Conservation (phyloP, 2,797 vertebrate species). For the Myotis findleyi region DNA sequence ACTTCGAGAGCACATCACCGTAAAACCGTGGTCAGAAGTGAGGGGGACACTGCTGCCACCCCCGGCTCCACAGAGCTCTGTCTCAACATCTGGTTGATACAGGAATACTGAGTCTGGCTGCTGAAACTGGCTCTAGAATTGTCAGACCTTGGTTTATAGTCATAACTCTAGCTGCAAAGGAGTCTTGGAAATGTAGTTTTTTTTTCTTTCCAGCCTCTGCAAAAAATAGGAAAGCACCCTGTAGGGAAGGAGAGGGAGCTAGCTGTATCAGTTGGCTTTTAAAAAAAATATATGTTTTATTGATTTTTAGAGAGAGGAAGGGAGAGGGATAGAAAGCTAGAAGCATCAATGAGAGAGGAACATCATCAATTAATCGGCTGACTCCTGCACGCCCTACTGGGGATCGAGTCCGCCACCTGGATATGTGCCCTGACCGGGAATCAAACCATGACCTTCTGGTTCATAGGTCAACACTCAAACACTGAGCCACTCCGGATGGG, state of each 20-base stretch:
- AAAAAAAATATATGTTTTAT: too few relatives aligned
- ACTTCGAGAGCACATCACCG: background rate
- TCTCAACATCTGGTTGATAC: background rate
- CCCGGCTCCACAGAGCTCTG: background rate
- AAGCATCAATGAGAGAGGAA: background rate
- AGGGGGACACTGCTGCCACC: background rate
- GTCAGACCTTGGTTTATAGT: background rate
- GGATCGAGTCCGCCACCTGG: background rate
- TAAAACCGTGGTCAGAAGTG: background rate
- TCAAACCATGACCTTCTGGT: background rate
- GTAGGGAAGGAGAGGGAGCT: background rate
- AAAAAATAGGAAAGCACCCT: background rate
- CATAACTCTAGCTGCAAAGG: background rate
- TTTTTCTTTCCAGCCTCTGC: background rate
- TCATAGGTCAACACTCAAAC: background rate
- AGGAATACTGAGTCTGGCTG: background rate
- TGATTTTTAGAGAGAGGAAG: background rate
- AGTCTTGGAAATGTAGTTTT: background rate
- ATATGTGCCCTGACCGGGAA: background rate
- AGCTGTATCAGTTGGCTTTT: slow-evolving; percentile 4
- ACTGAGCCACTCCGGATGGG: background rate
- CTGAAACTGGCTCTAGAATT: background rate
- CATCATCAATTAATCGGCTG: background rate
- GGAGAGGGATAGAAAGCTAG: background rate
- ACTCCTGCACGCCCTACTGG: background rate